phyloP scores from a whole-genome alignment of 2,888 invertebrate genomes.

The Eremobia ochroleuca region DNA sequence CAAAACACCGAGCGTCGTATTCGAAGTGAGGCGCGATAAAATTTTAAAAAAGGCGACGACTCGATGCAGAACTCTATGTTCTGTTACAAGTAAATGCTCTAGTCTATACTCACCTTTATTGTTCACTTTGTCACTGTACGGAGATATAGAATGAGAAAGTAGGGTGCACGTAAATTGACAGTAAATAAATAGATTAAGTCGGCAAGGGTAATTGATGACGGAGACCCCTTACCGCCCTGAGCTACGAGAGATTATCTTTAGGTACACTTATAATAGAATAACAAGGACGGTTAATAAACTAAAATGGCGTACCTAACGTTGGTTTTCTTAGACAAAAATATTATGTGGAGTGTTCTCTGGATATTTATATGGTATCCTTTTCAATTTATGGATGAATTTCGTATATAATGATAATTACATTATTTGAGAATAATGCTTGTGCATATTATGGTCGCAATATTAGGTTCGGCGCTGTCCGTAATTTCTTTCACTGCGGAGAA shows the following conservation, averaged over 20 bases:
- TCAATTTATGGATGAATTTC: neutral
- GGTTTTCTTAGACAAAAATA: slow-evolving; percentile 8
- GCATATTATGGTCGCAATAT: too few species aligned
- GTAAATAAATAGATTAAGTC: slow-evolving; percentile 57
- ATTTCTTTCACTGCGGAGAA: too few species aligned
- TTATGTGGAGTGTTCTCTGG: neutral
- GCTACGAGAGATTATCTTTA: slow-evolving; percentile 49
- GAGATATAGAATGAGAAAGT: slow-evolving; percentile 29
- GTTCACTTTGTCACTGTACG: slow-evolving; percentile 2
- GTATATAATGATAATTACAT: too few species aligned
- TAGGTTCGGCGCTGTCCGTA: too few species aligned
- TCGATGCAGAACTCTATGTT: too few species aligned
- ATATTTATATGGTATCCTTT: neutral
- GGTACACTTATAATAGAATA: slow-evolving; percentile 35
- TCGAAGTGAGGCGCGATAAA: neutral
- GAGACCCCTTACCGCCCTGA: slow-evolving; percentile 47
- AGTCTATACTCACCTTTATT: neutral
- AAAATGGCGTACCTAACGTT: slow-evolving; percentile 19
- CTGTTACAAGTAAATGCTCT: neutral
- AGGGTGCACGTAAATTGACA: slow-evolving; percentile 46
- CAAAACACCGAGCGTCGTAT: too few species aligned
- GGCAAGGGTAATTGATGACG: slow-evolving; percentile 51
- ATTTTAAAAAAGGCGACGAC: neutral
- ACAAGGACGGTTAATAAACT: slow-evolving; percentile 26
- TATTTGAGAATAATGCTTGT: neutral